A percentile compares a stretch with the other conserved stretches of the same genome.
Conservation (phyloP, 2,888 invertebrate species). For the Apodemia zela region DNA sequence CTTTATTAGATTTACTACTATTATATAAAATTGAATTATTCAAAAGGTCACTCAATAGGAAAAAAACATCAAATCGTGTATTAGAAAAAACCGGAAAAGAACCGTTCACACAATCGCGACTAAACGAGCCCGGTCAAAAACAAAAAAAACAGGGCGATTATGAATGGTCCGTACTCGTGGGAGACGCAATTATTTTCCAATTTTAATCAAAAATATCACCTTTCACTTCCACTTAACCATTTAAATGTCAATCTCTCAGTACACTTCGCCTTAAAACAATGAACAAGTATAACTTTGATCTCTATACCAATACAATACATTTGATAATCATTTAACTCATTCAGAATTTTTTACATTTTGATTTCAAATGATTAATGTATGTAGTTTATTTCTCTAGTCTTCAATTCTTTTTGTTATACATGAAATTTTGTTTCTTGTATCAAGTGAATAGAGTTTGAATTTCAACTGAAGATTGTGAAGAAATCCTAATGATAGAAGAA, state of each 20-base stretch:
- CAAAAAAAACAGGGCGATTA: slow-evolving; percentile 50
- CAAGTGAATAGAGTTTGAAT: slow-evolving; percentile 28
- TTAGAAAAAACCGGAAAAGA: slow-evolving; percentile 51
- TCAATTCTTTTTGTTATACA: slow-evolving; percentile 36
- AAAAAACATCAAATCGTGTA: not conserved
- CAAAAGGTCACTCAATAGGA: not conserved
- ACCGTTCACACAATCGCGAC: slow-evolving; percentile 55
- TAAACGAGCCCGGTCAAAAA: slow-evolving; percentile 56
- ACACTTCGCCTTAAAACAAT: slow-evolving; percentile 49
- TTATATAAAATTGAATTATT: slow-evolving; percentile 1
- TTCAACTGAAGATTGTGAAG: slow-evolving; percentile 18
- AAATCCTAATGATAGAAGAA: slow-evolving; percentile 45
- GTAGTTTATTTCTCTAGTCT: slow-evolving; percentile 48
- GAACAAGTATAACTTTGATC: slow-evolving; percentile 35
- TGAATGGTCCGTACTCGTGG: slow-evolving; percentile 63
- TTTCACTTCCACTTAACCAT: slow-evolving; percentile 79
- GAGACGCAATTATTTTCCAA: slow-evolving; percentile 80
- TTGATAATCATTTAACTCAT: slow-evolving; percentile 34
- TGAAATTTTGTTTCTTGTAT: slow-evolving; percentile 29
- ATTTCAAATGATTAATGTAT: slow-evolving; percentile 75
- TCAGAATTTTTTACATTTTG: slow-evolving; percentile 66
- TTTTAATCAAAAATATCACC: slow-evolving; percentile 79
- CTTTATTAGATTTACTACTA: not conserved
- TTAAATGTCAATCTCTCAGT: slow-evolving; percentile 76
- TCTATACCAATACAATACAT: slow-evolving; percentile 35